These are phyloP conservation scores for Callinectes sapidus DNA, from an alignment of 2,888 invertebrate genomes.

Conservation along the genomic window DNA sequence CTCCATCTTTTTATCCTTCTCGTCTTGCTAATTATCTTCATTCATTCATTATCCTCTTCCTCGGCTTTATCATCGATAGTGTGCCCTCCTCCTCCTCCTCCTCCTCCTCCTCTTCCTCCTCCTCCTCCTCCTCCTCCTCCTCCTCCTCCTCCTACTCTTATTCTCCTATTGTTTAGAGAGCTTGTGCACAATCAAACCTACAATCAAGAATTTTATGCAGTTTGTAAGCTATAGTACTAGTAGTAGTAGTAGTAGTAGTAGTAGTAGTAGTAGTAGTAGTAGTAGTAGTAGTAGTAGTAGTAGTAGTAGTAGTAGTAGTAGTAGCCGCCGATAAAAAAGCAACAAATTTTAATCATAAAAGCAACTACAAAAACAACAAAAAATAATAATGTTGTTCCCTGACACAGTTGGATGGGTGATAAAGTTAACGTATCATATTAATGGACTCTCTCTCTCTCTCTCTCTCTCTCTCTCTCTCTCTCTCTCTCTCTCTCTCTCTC, in stretches of 20 bases:
- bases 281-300: no score
- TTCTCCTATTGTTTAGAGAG: neutral
- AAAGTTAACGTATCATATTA: neutral
- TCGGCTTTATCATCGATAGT: neutral
- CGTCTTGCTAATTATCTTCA: neutral
- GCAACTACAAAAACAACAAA: neutral
- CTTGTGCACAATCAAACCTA: no score
- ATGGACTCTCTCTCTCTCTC: neutral
- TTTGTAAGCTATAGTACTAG: neutral
- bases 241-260: neutral
- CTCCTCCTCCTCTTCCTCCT: neutral
- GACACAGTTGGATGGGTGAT: neutral
- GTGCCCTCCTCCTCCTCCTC: neutral
- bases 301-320: no score
- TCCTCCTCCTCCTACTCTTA: neutral
- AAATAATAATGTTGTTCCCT: neutral
- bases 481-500: constrained; percentile 1
- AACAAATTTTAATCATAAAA: no score
- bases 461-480: constrained; percentile 1
- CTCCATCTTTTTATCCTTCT: neutral
- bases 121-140: neutral
- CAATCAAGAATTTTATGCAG: no score
- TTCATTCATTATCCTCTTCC: neutral
- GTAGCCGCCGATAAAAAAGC: no score
- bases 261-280: neutral